A percentile compares a stretch with the other conserved stretches of the same genome.
Evolutionary conservation across 1,140 invertebrate species (phyloP).

Genomic region (Cydia splendana): DNA sequence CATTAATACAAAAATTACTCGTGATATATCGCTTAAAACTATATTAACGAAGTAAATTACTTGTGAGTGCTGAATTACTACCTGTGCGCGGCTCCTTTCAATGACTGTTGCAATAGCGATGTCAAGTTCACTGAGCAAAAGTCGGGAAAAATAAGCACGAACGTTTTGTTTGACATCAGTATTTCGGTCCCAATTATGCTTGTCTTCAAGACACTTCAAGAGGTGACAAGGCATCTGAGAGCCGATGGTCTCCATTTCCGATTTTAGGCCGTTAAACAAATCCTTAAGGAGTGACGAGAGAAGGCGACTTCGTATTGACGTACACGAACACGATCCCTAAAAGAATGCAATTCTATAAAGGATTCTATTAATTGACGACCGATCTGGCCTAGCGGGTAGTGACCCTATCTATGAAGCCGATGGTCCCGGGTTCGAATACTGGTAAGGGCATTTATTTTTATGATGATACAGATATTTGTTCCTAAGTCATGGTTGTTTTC

Average conservation of each 20-base stretch:
- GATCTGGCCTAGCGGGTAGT: too few species aligned
- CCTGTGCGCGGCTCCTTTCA: constrained; percentile 70
- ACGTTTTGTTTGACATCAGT: constrained; percentile 58
- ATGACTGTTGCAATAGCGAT: constrained; percentile 70
- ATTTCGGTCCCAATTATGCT: constrained; percentile 64
- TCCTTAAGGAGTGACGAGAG: constrained; percentile 61
- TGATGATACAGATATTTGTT: too few species aligned
- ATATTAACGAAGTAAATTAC: too few species aligned
- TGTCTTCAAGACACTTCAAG: constrained; percentile 68
- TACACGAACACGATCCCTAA: constrained; percentile 68
- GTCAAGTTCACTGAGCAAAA: constrained; percentile 65
- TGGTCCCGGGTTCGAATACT: too few species aligned
- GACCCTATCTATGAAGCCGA: too few species aligned
- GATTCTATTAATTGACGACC: too few species aligned
- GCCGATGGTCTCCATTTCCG: constrained; percentile 51
- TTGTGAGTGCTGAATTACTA: constrained; percentile 34
- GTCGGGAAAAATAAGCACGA: constrained; percentile 57
- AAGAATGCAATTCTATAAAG: constrained; percentile 34
- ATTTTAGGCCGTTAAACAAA: constrained; percentile 61
- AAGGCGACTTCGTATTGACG: constrained; percentile 57
- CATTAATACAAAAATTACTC: neutral
- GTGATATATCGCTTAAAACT: too few species aligned
- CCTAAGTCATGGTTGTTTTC: too few species aligned
- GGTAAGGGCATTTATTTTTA: too few species aligned
- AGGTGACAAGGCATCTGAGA: constrained; percentile 65